phyloP scores from a whole-genome alignment of 2,888 invertebrate species.

The Lucinisca nassula region DNA sequence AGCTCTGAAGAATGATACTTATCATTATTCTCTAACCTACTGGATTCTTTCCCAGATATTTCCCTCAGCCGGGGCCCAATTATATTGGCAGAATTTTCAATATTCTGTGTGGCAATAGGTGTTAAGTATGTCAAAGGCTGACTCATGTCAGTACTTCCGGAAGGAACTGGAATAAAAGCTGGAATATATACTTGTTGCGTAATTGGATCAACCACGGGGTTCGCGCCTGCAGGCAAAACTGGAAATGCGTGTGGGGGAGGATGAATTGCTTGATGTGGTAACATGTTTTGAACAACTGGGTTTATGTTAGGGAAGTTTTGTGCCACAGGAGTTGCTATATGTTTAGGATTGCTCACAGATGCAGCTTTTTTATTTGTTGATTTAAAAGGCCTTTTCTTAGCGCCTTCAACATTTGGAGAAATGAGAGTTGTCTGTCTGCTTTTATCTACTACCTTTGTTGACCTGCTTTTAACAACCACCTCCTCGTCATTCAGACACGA shows the following conservation, averaged over 20 bases:
- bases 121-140: neutral
- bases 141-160: neutral
- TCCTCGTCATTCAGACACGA: neutral
- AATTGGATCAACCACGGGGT: neutral
- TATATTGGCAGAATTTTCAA: neutral
- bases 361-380: neutral
- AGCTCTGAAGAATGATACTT: slow-evolving; percentile 2
- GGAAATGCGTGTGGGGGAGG: neutral
- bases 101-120: neutral
- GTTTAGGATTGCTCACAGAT: neutral
- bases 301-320: neutral
- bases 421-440: neutral
- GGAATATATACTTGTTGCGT: neutral
- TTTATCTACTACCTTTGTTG: neutral
- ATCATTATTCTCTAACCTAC: neutral
- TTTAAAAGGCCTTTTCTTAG: neutral
- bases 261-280: neutral
- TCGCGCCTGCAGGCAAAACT: neutral
- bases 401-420: neutral
- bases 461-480: neutral
- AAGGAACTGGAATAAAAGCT: neutral
- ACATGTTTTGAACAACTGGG: neutral
- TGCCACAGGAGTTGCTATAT: neutral
- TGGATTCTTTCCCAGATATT: neutral
- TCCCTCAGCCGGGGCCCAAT: neutral